Evolutionary conservation across 2,113 vertebrate genomes (phyloP).

Genomic region (Copsychus sechellarum): DNA sequence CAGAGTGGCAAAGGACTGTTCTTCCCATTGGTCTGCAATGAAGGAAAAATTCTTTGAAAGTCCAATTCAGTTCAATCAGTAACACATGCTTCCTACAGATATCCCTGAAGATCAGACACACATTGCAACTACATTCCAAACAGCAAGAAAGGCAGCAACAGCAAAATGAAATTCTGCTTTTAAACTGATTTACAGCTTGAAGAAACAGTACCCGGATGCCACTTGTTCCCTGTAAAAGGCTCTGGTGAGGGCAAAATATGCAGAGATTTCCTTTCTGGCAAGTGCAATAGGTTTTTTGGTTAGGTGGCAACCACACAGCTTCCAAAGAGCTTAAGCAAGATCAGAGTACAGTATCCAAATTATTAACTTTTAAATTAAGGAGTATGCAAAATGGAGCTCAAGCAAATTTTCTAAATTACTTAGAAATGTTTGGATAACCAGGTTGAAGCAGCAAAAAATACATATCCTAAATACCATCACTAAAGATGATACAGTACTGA

Average conservation of each 20-base stretch:
- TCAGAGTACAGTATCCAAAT: background rate
- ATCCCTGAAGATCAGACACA: background rate
- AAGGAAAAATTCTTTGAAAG: background rate
- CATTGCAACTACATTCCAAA: background rate
- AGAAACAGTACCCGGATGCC: background rate
- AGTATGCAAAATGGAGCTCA: background rate
- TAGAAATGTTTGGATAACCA: background rate
- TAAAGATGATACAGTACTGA: background rate
- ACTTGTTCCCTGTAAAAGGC: background rate
- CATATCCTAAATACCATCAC: background rate
- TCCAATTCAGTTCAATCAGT: background rate
- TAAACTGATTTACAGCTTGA: constrained; percentile 2
- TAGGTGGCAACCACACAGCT: background rate
- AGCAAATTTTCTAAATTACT: background rate
- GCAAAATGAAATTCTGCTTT: constrained; percentile 3
- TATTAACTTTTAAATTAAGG: background rate
- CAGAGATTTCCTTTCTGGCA: background rate
- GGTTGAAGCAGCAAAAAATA: background rate
- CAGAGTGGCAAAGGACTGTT: background rate
- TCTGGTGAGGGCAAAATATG: background rate
- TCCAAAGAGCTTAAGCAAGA: background rate
- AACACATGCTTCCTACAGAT: background rate
- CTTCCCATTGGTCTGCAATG: background rate
- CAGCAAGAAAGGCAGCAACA: background rate
- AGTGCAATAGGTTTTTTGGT: background rate